Percentiles rank a stretch among this genome's conserved stretches.
These are phyloP conservation scores for Drosophila prolongata DNA, from an alignment of 2,888 invertebrate genomes.

Conservation along the genomic window DNA sequence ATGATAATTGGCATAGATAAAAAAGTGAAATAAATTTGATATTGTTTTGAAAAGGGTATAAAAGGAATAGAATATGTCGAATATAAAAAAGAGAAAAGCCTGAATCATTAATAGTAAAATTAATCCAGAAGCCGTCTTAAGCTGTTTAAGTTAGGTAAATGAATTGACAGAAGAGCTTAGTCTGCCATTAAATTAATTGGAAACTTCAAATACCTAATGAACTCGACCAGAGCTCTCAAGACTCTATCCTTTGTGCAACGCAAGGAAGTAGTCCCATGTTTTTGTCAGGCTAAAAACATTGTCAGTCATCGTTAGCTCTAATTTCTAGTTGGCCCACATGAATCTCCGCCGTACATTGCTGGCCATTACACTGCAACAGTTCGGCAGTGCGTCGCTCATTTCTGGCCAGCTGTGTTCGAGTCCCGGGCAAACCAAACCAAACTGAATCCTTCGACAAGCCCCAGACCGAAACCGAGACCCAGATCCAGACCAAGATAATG, in stretches of 20 bases:
- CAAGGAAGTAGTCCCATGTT: neutral
- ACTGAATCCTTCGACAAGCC: constrained; percentile 27
- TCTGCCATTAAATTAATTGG: neutral
- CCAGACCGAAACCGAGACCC: constrained; percentile 31
- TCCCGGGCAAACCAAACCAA: neutral
- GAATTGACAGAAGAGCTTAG: neutral
- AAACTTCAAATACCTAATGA: neutral
- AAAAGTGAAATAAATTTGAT: no score
- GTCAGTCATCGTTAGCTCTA: constrained; percentile 21
- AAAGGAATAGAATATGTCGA: no score
- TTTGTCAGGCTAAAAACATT: constrained; percentile 3
- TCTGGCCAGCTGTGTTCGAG: neutral
- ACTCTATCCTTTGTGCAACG: neutral
- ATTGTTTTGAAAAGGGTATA: no score
- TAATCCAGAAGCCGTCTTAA: no score
- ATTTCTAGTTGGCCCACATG: constrained; percentile 5
- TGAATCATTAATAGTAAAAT: no score
- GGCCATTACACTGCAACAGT: constrained; percentile 21
- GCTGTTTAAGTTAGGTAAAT: neutral
- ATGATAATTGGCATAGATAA: no score
- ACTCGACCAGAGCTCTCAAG: neutral
- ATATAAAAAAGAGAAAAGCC: no score
- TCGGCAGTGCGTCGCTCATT: neutral
- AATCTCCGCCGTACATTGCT: constrained; percentile 6
- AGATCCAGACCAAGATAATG: constrained; percentile 55